Conservation (phyloP, 2,797 vertebrate species). For the Xerus rutilus region DNA sequence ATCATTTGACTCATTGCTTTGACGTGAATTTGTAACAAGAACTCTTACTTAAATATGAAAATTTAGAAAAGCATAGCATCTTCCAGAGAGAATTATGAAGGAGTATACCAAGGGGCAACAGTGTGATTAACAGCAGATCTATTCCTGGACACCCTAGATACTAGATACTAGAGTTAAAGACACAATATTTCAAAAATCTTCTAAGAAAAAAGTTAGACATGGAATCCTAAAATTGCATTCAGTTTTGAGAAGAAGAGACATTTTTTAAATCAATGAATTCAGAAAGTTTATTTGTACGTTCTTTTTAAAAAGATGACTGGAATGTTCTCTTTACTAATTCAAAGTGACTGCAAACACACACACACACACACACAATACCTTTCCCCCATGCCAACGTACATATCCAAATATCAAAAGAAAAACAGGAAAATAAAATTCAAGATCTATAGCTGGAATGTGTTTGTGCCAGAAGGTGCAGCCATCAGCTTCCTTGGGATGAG, state of each 20-base stretch:
- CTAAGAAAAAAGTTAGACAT: background rate
- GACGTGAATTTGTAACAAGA: background rate
- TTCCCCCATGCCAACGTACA: background rate
- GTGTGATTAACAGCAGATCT: background rate
- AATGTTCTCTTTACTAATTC: background rate
- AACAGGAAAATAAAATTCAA: background rate
- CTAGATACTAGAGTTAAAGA: background rate
- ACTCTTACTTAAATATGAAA: background rate
- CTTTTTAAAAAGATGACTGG: background rate
- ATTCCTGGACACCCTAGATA: background rate
- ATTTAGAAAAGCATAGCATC: background rate
- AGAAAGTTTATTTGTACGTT: background rate
- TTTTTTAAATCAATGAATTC: background rate
- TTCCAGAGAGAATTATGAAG: background rate
- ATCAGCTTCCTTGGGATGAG: background rate
- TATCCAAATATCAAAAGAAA: background rate
- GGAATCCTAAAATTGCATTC: background rate
- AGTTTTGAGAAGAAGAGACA: background rate
- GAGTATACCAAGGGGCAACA: background rate
- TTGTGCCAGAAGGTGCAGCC: background rate
- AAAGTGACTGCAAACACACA: background rate
- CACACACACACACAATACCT: background rate
- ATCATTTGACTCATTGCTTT: background rate
- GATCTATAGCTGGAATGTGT: background rate
- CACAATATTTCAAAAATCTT: background rate